A percentile compares a stretch with the other conserved stretches of the same genome.
Conservation (phyloP, 2,888 invertebrate genomes). For the Tiliacea aurago region DNA sequence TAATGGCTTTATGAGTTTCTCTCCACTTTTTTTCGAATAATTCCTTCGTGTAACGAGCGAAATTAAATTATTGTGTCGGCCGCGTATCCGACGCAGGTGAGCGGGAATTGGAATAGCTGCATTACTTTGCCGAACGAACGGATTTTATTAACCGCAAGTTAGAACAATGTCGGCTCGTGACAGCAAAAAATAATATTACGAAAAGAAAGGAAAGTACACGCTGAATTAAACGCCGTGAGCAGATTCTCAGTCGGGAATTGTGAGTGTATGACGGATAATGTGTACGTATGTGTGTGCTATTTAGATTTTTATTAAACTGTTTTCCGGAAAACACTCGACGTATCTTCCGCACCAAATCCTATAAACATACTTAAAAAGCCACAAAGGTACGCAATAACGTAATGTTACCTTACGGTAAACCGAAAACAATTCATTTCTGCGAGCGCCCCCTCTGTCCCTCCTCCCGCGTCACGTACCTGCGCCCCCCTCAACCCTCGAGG, state of each 20-base stretch:
- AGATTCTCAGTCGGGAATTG: slow-evolving; percentile 43
- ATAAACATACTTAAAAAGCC: slow-evolving; percentile 84
- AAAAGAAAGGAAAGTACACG: slow-evolving; percentile 47
- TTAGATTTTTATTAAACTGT: slow-evolving; percentile 63
- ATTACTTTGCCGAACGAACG: slow-evolving; percentile 48
- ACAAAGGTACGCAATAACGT: slow-evolving; percentile 85
- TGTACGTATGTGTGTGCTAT: slow-evolving; percentile 18
- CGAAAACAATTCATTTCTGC: slow-evolving; percentile 87
- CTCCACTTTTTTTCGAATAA: slow-evolving; percentile 82
- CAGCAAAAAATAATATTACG: slow-evolving; percentile 62
- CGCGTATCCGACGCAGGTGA: slow-evolving; percentile 72
- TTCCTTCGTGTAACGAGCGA: slow-evolving; percentile 78
- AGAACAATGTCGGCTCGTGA: slow-evolving; percentile 60
- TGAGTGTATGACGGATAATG: slow-evolving; percentile 45
- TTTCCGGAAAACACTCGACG: slow-evolving; percentile 53
- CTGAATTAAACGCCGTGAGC: slow-evolving; percentile 66
- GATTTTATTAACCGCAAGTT: slow-evolving; percentile 61
- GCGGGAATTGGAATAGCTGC: slow-evolving; percentile 73
- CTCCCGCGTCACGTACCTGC: slow-evolving; percentile 68
- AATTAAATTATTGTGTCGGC: slow-evolving; percentile 83
- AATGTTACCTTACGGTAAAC: slow-evolving; percentile 84
- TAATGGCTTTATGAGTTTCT: slow-evolving; percentile 84
- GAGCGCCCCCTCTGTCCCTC: slow-evolving; percentile 59
- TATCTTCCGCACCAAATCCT: slow-evolving; percentile 72
- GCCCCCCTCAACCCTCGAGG: slow-evolving; percentile 67